Evolutionary conservation across 1,140 invertebrate species (phyloP).

Genomic region (Amphibalanus amphitrite): DNA sequence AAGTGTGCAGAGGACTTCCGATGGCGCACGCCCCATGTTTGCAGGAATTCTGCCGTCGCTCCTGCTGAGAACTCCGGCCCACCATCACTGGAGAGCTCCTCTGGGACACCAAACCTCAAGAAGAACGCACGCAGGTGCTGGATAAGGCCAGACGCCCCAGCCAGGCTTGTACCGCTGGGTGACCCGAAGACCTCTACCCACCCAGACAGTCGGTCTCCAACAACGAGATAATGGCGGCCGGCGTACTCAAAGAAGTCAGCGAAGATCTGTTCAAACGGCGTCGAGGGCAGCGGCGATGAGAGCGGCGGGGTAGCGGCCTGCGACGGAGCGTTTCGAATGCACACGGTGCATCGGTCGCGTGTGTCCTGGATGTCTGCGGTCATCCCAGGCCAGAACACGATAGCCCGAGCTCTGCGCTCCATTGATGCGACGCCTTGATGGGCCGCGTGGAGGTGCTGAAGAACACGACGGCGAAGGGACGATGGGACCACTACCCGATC

Average conservation of each 20-base stretch:
- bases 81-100: conserved; percentile 6
- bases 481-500: not conserved
- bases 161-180: not conserved
- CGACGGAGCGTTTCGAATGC: not conserved
- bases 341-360: not conserved
- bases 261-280: not conserved
- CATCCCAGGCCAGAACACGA: not conserved
- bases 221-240: conserved; percentile 1
- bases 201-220: conserved; percentile 4
- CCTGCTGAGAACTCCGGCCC: not conserved
- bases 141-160: conserved; percentile 2
- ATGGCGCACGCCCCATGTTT: conserved; percentile 3
- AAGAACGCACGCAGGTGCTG: conserved; percentile 1
- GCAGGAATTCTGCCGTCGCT: not conserved
- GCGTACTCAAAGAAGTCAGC: not conserved
- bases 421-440: too few species aligned
- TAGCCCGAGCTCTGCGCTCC: not conserved
- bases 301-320: not conserved
- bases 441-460: too few species aligned
- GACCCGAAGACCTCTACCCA: conserved; percentile 6
- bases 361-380: not conserved
- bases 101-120: conserved; percentile 6
- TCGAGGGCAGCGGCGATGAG: not conserved
- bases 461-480: too few species aligned
- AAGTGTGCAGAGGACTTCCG: conserved; percentile 1